Conservation (phyloP, 2,888 invertebrate species). For the Orchesellides sinensis region DNA sequence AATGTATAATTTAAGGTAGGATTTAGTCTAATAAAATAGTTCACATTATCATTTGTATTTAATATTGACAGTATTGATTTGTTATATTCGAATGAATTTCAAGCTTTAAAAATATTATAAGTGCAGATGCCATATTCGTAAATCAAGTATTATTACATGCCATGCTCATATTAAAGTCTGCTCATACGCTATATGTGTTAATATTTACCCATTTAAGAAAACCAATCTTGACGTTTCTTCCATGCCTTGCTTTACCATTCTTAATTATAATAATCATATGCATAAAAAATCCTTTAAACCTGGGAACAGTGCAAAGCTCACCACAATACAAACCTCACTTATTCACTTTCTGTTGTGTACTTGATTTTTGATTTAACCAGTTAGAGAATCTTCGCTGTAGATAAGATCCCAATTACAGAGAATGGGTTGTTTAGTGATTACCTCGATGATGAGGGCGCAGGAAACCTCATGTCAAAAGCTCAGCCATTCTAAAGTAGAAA, state of each 20-base stretch:
- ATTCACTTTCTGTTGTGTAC: neutral
- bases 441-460: conserved; percentile 67
- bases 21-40: too few relatives aligned
- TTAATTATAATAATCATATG: conserved; percentile 7
- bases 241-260: too few relatives aligned
- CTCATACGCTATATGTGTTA: neutral
- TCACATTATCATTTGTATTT: too few relatives aligned
- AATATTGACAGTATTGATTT: neutral
- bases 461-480: conserved; percentile 73
- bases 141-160: neutral
- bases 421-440: conserved; percentile 48
- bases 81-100: neutral
- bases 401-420: conserved; percentile 24
- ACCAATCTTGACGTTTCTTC: too few relatives aligned
- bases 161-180: neutral
- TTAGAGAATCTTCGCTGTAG: neutral
- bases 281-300: neutral
- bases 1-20: too few relatives aligned
- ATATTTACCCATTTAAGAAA: too few relatives aligned
- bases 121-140: neutral
- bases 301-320: neutral
- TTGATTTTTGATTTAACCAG: too few relatives aligned
- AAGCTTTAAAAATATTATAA: neutral
- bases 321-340: conserved; percentile 3
- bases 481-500: conserved; percentile 70